A percentile compares a stretch with the other conserved stretches of the same genome.
Evolutionary conservation across 2,888 invertebrate genomes (phyloP).

Genomic region (Fissipunctia ypsillon): DNA sequence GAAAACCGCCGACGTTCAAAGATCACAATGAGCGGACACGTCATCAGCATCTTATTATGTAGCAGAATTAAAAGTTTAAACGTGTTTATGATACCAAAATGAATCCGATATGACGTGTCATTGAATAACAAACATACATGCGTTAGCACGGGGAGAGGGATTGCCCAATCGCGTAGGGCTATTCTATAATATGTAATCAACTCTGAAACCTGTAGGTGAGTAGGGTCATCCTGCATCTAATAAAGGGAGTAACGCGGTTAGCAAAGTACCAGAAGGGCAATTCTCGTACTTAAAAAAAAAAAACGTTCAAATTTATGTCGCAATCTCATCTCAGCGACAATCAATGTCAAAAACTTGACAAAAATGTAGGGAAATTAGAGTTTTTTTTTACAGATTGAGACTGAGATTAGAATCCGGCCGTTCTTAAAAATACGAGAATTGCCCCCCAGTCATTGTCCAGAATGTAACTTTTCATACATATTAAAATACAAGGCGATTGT

Average conservation of each 20-base stretch:
- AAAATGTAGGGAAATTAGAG: too few relatives aligned
- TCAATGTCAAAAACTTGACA: too few relatives aligned
- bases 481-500: neutral
- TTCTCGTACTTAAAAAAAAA: too few relatives aligned
- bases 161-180: neutral
- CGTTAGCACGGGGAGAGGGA: neutral
- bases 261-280: too few relatives aligned
- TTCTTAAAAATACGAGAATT: too few relatives aligned
- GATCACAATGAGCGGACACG: constrained; percentile 16
- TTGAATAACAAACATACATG: neutral
- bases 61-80: neutral
- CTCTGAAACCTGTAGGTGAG: neutral
- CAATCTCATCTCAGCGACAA: too few relatives aligned
- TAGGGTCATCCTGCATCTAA: neutral
- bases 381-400: too few relatives aligned
- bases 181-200: neutral
- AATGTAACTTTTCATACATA: too few relatives aligned
- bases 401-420: too few relatives aligned
- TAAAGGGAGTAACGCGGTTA: neutral
- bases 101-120: neutral
- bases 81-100: constrained; percentile 14
- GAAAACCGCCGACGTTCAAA: constrained; percentile 10
- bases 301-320: too few relatives aligned
- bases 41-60: constrained; percentile 27
- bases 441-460: too few relatives aligned